Conservation (phyloP, 2,113 vertebrate genomes). For the Campylomormyrus tamandua region DNA sequence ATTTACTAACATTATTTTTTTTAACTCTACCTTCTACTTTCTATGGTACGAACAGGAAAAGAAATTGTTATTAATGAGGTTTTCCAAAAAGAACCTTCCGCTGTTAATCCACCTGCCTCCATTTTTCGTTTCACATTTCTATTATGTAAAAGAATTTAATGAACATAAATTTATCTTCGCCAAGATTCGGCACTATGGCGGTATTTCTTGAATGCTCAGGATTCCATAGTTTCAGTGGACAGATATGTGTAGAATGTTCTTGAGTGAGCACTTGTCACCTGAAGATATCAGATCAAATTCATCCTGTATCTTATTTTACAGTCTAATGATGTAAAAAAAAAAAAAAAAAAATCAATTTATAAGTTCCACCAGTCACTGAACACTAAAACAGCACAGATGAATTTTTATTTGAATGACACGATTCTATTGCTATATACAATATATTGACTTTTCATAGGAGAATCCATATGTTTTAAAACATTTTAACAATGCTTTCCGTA, state of each 20-base stretch:
- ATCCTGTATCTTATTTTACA: neutral
- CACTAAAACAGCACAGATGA: neutral
- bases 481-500: neutral
- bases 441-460: neutral
- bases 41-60: neutral
- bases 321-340: neutral
- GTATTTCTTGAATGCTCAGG: neutral
- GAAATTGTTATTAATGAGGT: neutral
- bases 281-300: neutral
- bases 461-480: neutral
- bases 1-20: neutral
- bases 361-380: neutral
- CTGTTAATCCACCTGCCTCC: neutral
- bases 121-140: neutral
- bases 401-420: neutral
- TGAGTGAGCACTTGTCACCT: neutral
- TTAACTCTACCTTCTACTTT: neutral
- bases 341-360: neutral
- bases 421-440: neutral
- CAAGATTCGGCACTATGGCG: neutral
- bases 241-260: neutral
- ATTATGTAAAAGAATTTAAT: neutral
- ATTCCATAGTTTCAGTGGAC: neutral
- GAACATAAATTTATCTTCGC: neutral
- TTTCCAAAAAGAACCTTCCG: neutral